Base-by-base conservation (phyloP, 2,797 vertebrate species). In the Potorous gilbertii region DNA sequence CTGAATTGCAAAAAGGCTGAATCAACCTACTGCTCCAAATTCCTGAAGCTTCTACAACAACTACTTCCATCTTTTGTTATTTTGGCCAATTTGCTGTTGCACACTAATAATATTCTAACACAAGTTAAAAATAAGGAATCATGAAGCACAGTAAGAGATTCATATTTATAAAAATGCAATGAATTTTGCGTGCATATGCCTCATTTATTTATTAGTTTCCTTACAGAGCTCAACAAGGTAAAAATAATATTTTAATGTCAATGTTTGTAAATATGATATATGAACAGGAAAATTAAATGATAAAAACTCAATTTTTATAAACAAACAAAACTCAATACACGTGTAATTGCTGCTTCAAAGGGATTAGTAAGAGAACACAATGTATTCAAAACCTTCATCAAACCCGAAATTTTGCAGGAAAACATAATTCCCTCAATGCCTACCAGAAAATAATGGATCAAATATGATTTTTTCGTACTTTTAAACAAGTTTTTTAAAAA, bases 41-140 rank as follows among this genome's bases (percentile, higher is more conserved):
- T 74, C 34, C 14, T n/a, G 14, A 74, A 74, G 34, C 16, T 31
- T 5, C 62, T 74, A 74, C 16, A n/a, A 74, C 34, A 34, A n/a
- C 14, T 18, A n/a, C 40, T 74, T 74, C 16, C 34, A 74, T 74
- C 34, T 74, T 40, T 74, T 74, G 62, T 74, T 40, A 74, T 62
- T 31, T 6, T 40, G 34, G 34, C 6, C 34, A 74, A 74, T n/a
- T 40, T 74, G 14, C 34, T 66, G 14, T 16, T 74, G 62, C 14
- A 74, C 4, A 96, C 94, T 95, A 55, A 92, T 93, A 97, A 95
- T 94, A 95, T 97, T 97, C 92, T 95, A 96, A 96, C 90, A 96
- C 66, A 97, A 96, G 97, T 94, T 97, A 94, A 92, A 97, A 98
- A 96, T 95, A 96, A 95, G 91, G 97, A 95, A 95, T 6, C 1